Evolutionary conservation across 2,113 vertebrate genomes (phyloP).

Genomic region (Phalacrocorax brasilianus): DNA sequence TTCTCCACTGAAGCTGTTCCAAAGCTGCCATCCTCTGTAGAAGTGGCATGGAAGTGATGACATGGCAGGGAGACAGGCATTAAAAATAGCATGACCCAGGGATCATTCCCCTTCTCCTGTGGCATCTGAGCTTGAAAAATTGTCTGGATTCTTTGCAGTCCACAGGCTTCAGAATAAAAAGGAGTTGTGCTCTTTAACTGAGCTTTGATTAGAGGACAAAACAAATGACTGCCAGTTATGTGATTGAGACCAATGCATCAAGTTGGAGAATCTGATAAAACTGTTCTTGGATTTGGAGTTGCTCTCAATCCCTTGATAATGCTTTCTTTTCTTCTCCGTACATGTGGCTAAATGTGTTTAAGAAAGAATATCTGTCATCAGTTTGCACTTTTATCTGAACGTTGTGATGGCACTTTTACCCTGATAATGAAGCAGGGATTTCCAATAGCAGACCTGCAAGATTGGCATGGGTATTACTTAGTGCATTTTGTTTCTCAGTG

Average conservation of each 20-base stretch:
- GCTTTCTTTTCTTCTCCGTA: not conserved
- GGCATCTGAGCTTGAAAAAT: slow-evolving; percentile 21
- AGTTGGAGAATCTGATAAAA: not conserved
- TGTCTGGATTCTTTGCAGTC: not conserved
- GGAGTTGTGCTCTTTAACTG: not conserved
- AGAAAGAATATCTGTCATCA: not conserved
- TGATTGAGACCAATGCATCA: not conserved
- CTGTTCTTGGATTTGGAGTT: not conserved
- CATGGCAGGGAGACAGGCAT: not conserved
- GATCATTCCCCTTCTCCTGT: not conserved
- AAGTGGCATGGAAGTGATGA: not conserved
- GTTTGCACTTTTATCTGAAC: not conserved
- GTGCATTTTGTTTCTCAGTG: not conserved
- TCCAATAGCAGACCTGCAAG: not conserved
- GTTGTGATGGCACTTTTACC: not conserved
- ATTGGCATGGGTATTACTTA: not conserved
- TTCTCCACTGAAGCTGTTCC: not conserved
- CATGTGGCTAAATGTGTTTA: not conserved
- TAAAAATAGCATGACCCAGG: slow-evolving; percentile 26
- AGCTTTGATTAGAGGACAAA: not conserved
- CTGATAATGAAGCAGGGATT: not conserved
- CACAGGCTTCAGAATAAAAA: slow-evolving; percentile 1
- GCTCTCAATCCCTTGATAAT: not conserved
- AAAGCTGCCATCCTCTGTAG: not conserved
- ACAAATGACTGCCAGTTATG: not conserved